Percentiles rank a stretch among this genome's conserved stretches.
phyloP scores from a whole-genome alignment of 2,797 vertebrate species.

The Chanos chanos region DNA sequence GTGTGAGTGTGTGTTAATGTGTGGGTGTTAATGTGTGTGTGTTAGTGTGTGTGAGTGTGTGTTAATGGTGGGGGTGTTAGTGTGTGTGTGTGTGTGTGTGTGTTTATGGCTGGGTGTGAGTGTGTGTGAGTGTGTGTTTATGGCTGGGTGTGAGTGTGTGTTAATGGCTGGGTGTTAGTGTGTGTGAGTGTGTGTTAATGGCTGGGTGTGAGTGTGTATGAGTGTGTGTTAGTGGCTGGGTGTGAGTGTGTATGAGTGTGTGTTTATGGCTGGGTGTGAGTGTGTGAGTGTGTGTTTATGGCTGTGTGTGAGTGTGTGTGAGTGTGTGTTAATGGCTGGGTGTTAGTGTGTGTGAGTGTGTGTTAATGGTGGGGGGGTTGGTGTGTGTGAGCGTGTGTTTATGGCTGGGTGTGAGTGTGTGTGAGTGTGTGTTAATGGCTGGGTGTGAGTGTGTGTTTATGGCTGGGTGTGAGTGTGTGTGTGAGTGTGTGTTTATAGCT shows the following conservation, averaged over 20 bases:
- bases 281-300: neutral
- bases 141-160: too few species aligned
- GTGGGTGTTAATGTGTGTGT: neutral
- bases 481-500: neutral
- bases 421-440: neutral
- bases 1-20: neutral
- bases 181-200: neutral
- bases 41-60: neutral
- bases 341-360: neutral
- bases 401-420: neutral
- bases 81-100: neutral
- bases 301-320: neutral
- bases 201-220: neutral
- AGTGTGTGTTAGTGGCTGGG: too few species aligned
- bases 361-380: neutral
- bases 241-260: too few species aligned
- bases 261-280: too few species aligned
- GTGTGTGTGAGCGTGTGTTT: neutral
- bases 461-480: neutral
- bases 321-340: too few species aligned
- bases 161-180: too few species aligned
- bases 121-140: conserved; percentile 7
- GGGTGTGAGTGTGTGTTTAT: neutral
- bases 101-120: neutral
- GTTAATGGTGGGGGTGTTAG: too few species aligned